Conservation (phyloP, 2,797 vertebrate species). For the Acipenser transmontanus region DNA sequence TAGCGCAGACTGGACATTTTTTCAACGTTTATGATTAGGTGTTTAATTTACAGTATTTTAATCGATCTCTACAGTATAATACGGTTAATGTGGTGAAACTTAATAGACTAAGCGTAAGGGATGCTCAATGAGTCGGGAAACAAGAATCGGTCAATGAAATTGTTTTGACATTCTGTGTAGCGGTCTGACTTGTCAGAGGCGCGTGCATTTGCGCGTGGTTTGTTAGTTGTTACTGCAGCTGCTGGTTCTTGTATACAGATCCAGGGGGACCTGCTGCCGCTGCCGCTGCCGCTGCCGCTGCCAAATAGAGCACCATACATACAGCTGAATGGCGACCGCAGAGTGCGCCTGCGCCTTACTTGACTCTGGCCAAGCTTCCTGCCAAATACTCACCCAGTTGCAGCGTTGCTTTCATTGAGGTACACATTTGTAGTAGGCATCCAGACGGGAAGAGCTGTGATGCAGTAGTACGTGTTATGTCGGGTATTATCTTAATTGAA, state of each 20-base stretch:
- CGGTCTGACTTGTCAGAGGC: conserved; percentile 2
- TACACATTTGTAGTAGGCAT: background rate
- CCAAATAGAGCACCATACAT: conserved; percentile 25
- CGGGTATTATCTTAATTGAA: background rate
- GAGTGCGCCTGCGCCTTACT: conserved; percentile 28
- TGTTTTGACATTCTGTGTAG: no score
- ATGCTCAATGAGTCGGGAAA: no score
- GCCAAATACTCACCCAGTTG: conserved; percentile 22
- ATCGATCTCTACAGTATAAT: no score
- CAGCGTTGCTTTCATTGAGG: conserved; percentile 14
- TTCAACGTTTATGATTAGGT: no score
- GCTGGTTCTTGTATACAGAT: conserved; percentile 5
- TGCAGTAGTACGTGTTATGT: no score
- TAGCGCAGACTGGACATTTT: no score
- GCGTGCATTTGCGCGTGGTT: conserved; percentile 8
- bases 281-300: conserved; percentile 14
- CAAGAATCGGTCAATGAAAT: no score
- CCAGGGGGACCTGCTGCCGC: conserved; percentile 17
- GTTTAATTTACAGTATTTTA: no score
- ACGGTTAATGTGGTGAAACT: no score
- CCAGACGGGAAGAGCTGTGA: no score
- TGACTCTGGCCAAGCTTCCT: conserved; percentile 23
- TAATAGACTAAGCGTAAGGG: no score
- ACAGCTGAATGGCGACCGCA: conserved; percentile 25
- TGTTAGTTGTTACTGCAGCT: conserved; percentile 9